These are phyloP conservation scores for Ornithorhynchus anatinus DNA, from an alignment of 2,113 vertebrate genomes.

Conservation along the genomic window DNA sequence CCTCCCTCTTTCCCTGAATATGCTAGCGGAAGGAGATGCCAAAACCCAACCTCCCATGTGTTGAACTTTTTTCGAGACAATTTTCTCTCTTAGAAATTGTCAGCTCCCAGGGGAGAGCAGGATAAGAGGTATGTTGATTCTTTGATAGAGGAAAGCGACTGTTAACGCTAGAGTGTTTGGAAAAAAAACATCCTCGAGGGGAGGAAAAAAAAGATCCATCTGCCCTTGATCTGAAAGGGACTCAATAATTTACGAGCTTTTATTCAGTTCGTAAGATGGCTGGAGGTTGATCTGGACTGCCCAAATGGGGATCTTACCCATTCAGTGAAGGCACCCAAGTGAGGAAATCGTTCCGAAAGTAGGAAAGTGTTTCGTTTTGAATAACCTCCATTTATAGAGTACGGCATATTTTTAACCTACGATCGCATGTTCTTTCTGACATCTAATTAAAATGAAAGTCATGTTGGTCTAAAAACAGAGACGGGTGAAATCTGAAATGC, in stretches of 20 bases:
- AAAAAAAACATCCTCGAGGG: background rate
- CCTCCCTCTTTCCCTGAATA: constrained; percentile 10
- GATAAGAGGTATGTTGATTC: background rate
- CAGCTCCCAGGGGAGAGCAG: constrained; percentile 18
- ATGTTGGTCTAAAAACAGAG: constrained; percentile 56
- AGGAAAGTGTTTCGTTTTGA: constrained; percentile 45
- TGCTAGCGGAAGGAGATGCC: constrained; percentile 13
- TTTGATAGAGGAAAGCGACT: constrained; percentile 14
- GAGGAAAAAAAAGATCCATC: constrained; percentile 27
- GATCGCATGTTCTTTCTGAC: constrained; percentile 57
- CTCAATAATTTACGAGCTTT: constrained; percentile 42
- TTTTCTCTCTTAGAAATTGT: constrained; percentile 23
- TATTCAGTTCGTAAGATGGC: constrained; percentile 37
- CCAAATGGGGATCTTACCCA: constrained; percentile 28
- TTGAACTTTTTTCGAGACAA: constrained; percentile 25
- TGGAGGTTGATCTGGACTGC: constrained; percentile 34
- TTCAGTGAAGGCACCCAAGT: constrained; percentile 39
- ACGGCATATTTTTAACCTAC: constrained; percentile 52
- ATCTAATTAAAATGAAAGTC: constrained; percentile 65
- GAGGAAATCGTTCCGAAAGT: constrained; percentile 44
- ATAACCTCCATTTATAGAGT: constrained; percentile 57
- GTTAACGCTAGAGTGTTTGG: constrained; percentile 15
- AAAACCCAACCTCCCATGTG: background rate
- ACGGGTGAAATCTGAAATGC: constrained; percentile 66
- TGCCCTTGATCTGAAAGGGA: constrained; percentile 48